A percentile compares a stretch with the other conserved stretches of the same genome.
Evolutionary conservation across 2,797 vertebrate species (phyloP).

Genomic region (Leptoclinus maculatus): DNA sequence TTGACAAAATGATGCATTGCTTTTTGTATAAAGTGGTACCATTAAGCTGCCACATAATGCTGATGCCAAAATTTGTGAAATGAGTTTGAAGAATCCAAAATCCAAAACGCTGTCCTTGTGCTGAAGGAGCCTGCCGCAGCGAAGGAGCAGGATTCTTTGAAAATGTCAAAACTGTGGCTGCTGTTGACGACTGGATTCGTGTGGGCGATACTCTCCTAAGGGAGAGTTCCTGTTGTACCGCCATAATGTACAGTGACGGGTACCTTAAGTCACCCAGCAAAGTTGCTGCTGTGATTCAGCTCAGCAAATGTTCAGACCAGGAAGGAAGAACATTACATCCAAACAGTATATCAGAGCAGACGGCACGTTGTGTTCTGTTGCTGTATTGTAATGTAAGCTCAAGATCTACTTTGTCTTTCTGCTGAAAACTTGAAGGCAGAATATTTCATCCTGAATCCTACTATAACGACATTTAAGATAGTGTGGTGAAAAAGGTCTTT

Average conservation of each 20-base stretch:
- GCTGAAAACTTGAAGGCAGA: not conserved
- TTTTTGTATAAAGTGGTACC: conserved; percentile 17
- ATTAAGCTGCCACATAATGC: conserved; percentile 32
- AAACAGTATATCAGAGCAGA: conserved; percentile 33
- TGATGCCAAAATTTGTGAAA: conserved; percentile 22
- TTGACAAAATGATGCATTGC: conserved; percentile 20
- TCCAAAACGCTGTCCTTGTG: conserved; percentile 31
- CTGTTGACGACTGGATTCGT: conserved; percentile 50
- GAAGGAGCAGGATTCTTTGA: conserved; percentile 33
- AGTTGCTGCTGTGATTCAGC: conserved; percentile 44
- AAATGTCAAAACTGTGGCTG: conserved; percentile 63
- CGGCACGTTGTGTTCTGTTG: conserved; percentile 20
- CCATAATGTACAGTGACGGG: conserved; percentile 68
- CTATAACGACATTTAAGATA: not conserved
- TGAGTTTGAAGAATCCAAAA: conserved; percentile 10
- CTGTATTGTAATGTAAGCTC: not conserved
- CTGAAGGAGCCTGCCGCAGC: conserved; percentile 33
- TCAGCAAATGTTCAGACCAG: conserved; percentile 20
- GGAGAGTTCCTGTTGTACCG: conserved; percentile 58
- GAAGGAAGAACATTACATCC: conserved; percentile 22
- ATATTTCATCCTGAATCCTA: not conserved
- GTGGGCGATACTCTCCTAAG: conserved; percentile 58
- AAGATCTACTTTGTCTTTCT: not conserved
- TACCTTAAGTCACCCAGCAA: conserved; percentile 61
- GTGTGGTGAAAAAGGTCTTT: not conserved